Base-by-base conservation (phyloP, 2,888 invertebrate species). In the Drepanosiphum platanoidis region DNA sequence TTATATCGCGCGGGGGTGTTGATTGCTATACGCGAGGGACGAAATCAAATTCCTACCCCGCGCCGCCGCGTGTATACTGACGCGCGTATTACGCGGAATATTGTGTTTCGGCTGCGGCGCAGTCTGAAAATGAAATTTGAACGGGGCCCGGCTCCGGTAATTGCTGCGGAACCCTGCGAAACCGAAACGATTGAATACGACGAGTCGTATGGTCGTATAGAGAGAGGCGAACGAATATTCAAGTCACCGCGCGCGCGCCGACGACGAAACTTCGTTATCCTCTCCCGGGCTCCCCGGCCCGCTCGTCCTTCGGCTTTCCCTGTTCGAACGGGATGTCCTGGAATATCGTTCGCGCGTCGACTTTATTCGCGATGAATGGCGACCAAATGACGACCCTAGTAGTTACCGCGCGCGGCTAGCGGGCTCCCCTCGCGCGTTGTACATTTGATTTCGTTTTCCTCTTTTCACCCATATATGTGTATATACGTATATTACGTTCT, bases 101-200 rank as follows among this genome's bases (percentile, higher is more conserved):
- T 42, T 46, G 18, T 18, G 46, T 15, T 1, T 42, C 52, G 15
- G 22, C 5, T 52, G 3, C 52, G 52, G 18, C 8, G 52, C 52
- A 74, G n/a, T n/a, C n/a, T n/a, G n/a, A n/a, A n/a, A n/a, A n/a
- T n/a, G n/a, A n/a, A n/a, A n/a, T n/a, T n/a, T n/a, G n/a, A n/a
- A n/a, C n/a, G 82, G 72, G 42, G 13, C 15, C 22, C 52, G 52
- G 2, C 7, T 18, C 42, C 58, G 81, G 82, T 82, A 64, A 82
- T 82, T 42, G 82, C 71, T 42, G 82, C 71, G 72, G 72, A 18
- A 52, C 70, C 58, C n/a, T n/a, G n/a, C n/a, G n/a, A n/a, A n/a
- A n/a, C n/a, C 70, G 70, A 66, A 66, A 79, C 79, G 80, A 68
- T 81, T 58, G 81, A 58, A 81, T 52, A 81, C 70, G 71, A 42